phyloP scores from a whole-genome alignment of 2,113 vertebrate species.

The Laticauda laticaudata region DNA sequence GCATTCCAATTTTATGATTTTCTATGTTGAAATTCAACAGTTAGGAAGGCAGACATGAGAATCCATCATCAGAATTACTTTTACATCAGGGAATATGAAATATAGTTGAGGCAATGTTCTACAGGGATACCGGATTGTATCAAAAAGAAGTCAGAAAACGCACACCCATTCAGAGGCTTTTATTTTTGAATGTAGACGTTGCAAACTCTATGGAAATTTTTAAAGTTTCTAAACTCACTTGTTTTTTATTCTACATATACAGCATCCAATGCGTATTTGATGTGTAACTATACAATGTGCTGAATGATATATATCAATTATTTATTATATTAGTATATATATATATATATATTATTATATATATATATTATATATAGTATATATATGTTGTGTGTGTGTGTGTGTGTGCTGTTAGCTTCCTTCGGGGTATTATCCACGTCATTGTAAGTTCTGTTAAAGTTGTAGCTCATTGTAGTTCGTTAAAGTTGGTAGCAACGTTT shows the following conservation, averaged over 20 bases:
- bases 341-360: too few species aligned
- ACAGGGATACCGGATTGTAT: neutral
- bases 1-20: neutral
- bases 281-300: too few species aligned
- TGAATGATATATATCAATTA: too few species aligned
- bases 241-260: neutral
- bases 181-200: conserved; percentile 4
- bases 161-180: neutral
- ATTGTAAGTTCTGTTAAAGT: too few species aligned
- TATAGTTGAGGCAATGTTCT: neutral
- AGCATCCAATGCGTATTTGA: too few species aligned
- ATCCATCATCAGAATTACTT: neutral
- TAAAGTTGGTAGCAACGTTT: too few species aligned
- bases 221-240: neutral
- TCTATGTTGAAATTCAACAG: neutral
- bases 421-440: too few species aligned
- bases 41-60: neutral
- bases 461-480: too few species aligned
- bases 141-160: neutral
- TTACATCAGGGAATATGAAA: neutral
- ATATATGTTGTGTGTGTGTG: too few species aligned
- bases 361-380: too few species aligned
- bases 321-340: too few species aligned
- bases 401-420: too few species aligned
- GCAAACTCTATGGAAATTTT: neutral